These are phyloP conservation scores for Crotophaga sulcirostris DNA, from an alignment of 2,113 vertebrate species.

Conservation along the genomic window DNA sequence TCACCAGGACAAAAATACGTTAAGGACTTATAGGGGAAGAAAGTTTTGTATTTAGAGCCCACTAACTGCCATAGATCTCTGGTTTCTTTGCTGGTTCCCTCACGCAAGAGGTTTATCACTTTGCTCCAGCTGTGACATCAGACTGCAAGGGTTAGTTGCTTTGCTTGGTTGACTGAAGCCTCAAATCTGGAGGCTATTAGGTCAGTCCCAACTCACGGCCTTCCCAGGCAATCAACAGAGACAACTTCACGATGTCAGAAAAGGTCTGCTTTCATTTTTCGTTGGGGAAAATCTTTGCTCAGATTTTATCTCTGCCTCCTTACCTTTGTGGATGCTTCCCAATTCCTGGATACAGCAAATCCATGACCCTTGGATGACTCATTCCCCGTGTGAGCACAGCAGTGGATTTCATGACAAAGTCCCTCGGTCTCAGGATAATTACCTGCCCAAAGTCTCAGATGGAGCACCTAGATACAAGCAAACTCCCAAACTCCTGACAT, in stretches of 20 bases:
- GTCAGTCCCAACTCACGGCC: constrained; percentile 20
- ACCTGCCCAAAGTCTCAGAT: constrained; percentile 65
- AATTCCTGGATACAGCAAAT: not conserved
- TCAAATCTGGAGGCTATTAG: constrained; percentile 10
- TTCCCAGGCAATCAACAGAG: constrained; percentile 5
- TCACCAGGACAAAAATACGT: not conserved
- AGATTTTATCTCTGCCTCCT: not conserved
- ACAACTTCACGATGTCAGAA: not conserved
- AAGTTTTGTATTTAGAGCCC: not conserved
- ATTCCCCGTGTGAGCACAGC: not conserved
- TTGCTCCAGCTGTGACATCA: constrained; percentile 41
- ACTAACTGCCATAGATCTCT: not conserved
- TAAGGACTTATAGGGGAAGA: not conserved
- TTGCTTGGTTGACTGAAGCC: constrained; percentile 42
- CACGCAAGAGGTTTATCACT: not conserved
- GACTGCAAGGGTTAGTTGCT: constrained; percentile 36
- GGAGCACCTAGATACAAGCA: constrained; percentile 56
- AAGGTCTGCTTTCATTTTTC: not conserved
- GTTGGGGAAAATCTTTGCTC: not conserved
- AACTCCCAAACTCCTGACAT: constrained; percentile 68
- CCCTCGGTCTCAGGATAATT: constrained; percentile 58
- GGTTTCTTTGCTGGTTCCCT: not conserved
- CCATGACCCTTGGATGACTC: constrained; percentile 7
- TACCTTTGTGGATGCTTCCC: not conserved
- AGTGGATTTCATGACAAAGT: constrained; percentile 58